Percentiles rank a stretch among this genome's conserved stretches.
phyloP scores from a whole-genome alignment of 2,888 invertebrate species.

The Trachelus troglodyta region DNA sequence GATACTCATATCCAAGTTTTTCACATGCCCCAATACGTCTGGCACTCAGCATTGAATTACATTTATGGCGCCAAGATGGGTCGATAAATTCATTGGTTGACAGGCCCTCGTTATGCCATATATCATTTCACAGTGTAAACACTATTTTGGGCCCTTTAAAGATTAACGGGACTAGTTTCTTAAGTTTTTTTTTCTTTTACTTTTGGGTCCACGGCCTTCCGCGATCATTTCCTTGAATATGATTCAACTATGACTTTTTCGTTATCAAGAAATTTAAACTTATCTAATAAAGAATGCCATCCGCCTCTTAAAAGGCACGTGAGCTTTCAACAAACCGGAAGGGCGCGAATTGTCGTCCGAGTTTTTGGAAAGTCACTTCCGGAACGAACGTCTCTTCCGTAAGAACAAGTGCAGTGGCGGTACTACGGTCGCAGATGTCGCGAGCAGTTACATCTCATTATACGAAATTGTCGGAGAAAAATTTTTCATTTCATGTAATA shows the following conservation, averaged over 20 bases:
- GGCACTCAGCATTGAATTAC: slow-evolving; percentile 12
- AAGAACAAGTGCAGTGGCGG: slow-evolving; percentile 4
- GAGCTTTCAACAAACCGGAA: neutral
- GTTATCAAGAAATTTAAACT: neutral
- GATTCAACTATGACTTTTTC: neutral
- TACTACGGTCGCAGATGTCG: slow-evolving; percentile 26
- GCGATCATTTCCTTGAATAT: neutral
- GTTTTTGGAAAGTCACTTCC: neutral
- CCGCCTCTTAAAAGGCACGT: neutral
- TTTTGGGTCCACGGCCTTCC: neutral
- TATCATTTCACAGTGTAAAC: neutral
- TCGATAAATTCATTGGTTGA: slow-evolving; percentile 18
- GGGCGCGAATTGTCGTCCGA: neutral
- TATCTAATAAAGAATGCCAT: neutral
- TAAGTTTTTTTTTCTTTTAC: neutral
- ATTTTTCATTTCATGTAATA: slow-evolving; percentile 44
- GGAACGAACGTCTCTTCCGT: neutral
- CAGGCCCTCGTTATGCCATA: neutral
- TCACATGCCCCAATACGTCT: neutral
- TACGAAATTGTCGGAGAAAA: slow-evolving; percentile 24
- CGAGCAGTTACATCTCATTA: slow-evolving; percentile 26
- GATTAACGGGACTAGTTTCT: neutral
- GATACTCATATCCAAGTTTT: slow-evolving; percentile 10
- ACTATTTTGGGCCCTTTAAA: neutral
- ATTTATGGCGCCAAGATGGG: slow-evolving; percentile 13